Conservation (phyloP, 2,888 invertebrate genomes). For the Nephrotoma guestfalica region DNA sequence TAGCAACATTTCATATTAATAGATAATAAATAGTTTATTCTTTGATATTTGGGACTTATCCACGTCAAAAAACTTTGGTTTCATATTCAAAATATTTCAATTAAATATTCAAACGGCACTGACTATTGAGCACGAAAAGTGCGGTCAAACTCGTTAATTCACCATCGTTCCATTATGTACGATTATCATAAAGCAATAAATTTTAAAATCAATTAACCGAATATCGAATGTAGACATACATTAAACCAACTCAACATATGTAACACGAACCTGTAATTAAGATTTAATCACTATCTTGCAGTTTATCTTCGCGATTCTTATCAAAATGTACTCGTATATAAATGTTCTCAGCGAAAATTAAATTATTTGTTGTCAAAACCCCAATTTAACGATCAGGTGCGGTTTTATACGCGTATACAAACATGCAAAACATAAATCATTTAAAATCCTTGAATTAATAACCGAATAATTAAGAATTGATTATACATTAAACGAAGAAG, state of each 20-base stretch:
- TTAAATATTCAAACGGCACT: no score
- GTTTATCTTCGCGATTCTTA: not conserved
- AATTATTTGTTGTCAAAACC: not conserved
- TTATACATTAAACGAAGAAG: not conserved
- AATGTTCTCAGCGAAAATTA: not conserved
- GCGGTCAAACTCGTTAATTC: no score
- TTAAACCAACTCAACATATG: not conserved
- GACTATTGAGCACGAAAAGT: no score
- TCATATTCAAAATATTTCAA: no score
- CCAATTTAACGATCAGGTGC: not conserved
- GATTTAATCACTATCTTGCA: not conserved
- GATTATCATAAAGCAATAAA: not conserved
- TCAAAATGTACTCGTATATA: not conserved
- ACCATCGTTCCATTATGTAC: no score
- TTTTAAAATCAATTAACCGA: not conserved
- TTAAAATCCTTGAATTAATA: not conserved
- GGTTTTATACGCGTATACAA: not conserved
- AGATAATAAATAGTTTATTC: no score
- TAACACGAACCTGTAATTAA: not conserved
- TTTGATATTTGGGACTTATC: no score
- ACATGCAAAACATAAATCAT: not conserved
- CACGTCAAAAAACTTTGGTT: no score
- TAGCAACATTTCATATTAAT: no score
- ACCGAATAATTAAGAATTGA: not conserved
- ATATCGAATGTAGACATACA: not conserved